Conservation (phyloP, 2,888 invertebrate species). For the Mechanitis messenoides region DNA sequence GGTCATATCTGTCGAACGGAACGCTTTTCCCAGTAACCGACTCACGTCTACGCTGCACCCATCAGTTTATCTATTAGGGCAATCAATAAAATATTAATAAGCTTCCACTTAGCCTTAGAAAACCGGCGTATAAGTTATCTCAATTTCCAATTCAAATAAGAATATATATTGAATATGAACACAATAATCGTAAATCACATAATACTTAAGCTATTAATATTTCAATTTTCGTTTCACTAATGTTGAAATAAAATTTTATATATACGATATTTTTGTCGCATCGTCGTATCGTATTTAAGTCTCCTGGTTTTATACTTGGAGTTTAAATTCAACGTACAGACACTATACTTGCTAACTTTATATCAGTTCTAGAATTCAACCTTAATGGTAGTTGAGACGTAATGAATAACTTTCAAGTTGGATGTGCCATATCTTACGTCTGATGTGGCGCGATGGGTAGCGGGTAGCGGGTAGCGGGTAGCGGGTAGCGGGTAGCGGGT, state of each 20-base stretch:
- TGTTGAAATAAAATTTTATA: too few relatives aligned
- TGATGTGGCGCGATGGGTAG: constrained; percentile 41
- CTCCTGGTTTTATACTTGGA: constrained; percentile 1
- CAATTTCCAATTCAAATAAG: neutral
- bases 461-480: constrained; percentile 18
- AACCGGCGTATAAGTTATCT: constrained; percentile 4
- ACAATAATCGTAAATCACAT: too few relatives aligned
- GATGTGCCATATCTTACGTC: constrained; percentile 49
- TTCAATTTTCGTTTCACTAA: too few relatives aligned
- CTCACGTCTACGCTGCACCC: constrained; percentile 54
- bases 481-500: constrained; percentile 33
- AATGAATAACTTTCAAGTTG: constrained; percentile 55
- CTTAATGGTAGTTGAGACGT: constrained; percentile 40
- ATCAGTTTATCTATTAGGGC: constrained; percentile 54
- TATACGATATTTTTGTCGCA: too few relatives aligned
- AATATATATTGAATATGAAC: neutral
- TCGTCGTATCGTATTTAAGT: neutral
- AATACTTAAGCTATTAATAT: too few relatives aligned
- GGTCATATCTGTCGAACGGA: constrained; percentile 71
- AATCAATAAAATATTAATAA: constrained; percentile 52
- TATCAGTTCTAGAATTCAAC: constrained; percentile 26
- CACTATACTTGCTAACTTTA: constrained; percentile 17
- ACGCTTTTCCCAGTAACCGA: constrained; percentile 47
- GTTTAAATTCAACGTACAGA: neutral
- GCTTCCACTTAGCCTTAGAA: constrained; percentile 28